A percentile compares a stretch with the other conserved stretches of the same genome.
These are phyloP conservation scores for Helleia helle DNA, from an alignment of 2,888 invertebrate genomes.

Conservation along the genomic window DNA sequence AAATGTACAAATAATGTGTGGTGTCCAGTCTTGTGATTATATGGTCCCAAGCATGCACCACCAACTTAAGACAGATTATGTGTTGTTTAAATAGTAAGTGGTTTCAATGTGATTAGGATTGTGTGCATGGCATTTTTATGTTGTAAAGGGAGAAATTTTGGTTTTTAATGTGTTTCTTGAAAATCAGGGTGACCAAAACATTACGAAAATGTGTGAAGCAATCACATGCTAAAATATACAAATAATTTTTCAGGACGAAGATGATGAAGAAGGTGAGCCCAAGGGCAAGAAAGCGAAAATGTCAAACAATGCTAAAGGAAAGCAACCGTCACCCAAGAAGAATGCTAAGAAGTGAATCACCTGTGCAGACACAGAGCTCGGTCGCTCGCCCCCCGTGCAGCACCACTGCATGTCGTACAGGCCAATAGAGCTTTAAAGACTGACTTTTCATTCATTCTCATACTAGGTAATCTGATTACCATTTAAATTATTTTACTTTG, in stretches of 20 bases:
- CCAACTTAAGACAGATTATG: too few species aligned
- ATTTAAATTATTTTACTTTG: background rate
- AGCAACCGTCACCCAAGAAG: conserved; percentile 81
- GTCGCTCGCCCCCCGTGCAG: conserved; percentile 10
- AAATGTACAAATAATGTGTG: background rate
- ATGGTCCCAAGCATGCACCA: background rate
- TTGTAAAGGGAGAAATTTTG: background rate
- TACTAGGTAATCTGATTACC: background rate
- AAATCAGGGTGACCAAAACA: background rate
- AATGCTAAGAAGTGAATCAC: conserved; percentile 73
- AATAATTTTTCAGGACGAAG: conserved; percentile 68
- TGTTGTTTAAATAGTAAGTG: background rate
- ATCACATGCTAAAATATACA: background rate
- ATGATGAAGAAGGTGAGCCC: conserved; percentile 84
- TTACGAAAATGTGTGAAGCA: background rate
- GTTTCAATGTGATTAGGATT: too few species aligned
- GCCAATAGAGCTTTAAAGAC: conserved; percentile 16
- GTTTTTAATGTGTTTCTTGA: too few species aligned
- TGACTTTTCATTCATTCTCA: conserved; percentile 13
- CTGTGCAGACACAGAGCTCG: conserved; percentile 24
- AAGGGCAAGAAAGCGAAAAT: conserved; percentile 86
- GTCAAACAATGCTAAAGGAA: conserved; percentile 80
- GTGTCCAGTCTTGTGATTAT: too few species aligned
- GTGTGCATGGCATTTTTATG: background rate
- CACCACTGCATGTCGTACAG: conserved; percentile 5